These are phyloP conservation scores for Aphis craccivora DNA, from an alignment of 1,140 invertebrate species.

Conservation along the genomic window DNA sequence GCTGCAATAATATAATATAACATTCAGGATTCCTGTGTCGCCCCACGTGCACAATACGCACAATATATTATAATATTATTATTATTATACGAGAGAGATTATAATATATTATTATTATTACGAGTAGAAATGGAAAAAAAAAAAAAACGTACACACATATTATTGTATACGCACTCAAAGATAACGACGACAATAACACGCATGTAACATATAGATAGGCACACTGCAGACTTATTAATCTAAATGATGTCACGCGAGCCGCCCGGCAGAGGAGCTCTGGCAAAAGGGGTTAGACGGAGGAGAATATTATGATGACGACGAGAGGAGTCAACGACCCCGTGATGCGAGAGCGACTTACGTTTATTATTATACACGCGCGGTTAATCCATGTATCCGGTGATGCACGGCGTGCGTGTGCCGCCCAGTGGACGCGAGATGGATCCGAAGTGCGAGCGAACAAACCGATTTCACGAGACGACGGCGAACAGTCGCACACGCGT, in stretches of 20 bases:
- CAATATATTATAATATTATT: too few relatives aligned
- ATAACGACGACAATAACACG: background rate
- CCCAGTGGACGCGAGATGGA: too few relatives aligned
- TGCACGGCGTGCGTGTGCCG: background rate
- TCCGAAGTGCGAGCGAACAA: background rate
- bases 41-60: background rate
- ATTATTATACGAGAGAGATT: too few relatives aligned
- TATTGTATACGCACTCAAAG: background rate
- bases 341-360: conserved; percentile 48
- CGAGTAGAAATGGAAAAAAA: background rate
- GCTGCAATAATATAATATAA: background rate
- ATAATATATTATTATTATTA: background rate
- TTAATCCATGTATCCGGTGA: conserved; percentile 54
- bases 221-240: too few relatives aligned
- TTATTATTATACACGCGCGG: conserved; percentile 52
- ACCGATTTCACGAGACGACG: too few relatives aligned
- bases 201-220: too few relatives aligned
- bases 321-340: conserved; percentile 52
- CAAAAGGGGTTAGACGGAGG: conserved; percentile 32
- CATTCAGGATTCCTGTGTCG: background rate
- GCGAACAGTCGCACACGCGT: background rate
- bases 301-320: too few relatives aligned
- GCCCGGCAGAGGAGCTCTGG: background rate
- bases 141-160: background rate
- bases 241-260: background rate